Percentiles rank a stretch among this genome's conserved stretches.
Evolutionary conservation across 1,140 invertebrate genomes (phyloP).

Genomic region (Drosophila carrolli): DNA sequence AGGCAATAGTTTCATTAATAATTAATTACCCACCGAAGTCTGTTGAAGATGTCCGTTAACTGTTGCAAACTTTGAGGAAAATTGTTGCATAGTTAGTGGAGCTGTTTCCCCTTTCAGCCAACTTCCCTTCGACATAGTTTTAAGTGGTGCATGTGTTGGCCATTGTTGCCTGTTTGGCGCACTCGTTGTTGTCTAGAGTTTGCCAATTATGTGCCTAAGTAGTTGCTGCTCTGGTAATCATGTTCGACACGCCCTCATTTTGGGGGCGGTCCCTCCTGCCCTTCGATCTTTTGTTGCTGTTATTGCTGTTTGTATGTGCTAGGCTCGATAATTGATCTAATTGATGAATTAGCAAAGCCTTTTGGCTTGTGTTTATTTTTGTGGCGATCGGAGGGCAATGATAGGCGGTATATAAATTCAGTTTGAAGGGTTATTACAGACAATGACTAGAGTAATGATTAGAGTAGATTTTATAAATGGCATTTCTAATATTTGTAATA

Average conservation of each 20-base stretch:
- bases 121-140: constrained; percentile 14
- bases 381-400: not conserved
- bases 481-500: too few species aligned
- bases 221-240: constrained; percentile 27
- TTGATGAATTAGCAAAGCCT: constrained; percentile 16
- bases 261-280: not conserved
- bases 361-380: not conserved
- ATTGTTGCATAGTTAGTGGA: constrained; percentile 37
- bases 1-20: constrained; percentile 32
- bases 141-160: constrained; percentile 31
- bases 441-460: too few species aligned
- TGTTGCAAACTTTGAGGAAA: constrained; percentile 36
- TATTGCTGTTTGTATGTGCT: constrained; percentile 5
- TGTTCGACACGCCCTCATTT: constrained; percentile 17
- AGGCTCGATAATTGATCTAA: constrained; percentile 26
- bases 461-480: too few species aligned
- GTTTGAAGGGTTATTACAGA: not conserved
- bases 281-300: constrained; percentile 12
- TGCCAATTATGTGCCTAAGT: constrained; percentile 41
- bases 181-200: constrained; percentile 39
- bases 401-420: not conserved
- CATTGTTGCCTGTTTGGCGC: constrained; percentile 24
- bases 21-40: constrained; percentile 23
- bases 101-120: not conserved
- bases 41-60: constrained; percentile 37